Base-by-base conservation (phyloP, 2,888 invertebrate species). In the Crioceris asparagi region DNA sequence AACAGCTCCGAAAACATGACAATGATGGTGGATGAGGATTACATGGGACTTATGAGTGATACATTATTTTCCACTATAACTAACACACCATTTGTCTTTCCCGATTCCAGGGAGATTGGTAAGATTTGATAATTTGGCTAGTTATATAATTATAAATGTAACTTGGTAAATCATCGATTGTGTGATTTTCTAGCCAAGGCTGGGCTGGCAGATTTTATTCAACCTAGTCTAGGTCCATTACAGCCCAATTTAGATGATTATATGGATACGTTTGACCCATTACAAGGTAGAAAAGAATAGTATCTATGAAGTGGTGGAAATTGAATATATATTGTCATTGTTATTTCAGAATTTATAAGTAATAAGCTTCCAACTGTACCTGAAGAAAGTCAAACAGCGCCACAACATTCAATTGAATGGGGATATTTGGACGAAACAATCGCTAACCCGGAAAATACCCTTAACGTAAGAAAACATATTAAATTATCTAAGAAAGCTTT, bases 221-320 rank as follows among this genome's bases (percentile, higher is more conserved):
- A 98, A 68, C 98, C 98, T 35, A 94, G 94, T 60, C 76, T 98
- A 57, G 86, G 93, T 26, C 93, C 96, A 36, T 70, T 98, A 43
- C 97, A 98, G 67, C 97, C 98, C 46, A 92, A 90, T 68, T 74
- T 96, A 56, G 92, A 93, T 60, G 92, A 92, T 67, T 88, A 88
- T 66, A 90, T 90, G 86, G 90, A 90, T 58, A 84, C 83, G 44
- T 70, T 88, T 62, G 83, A 88, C 65, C 87, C 56, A 2, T 41
- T 55, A 33, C 55, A 55, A 50, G 55, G 54, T 55, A 4, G 25
- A 12, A 4, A 3, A 25, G 3, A 25, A 25, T 11, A 4, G 6
- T 25, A 4, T 6, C 3, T 3, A 3, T 25, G 25, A 11, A 4
- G n/a, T 6, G n/a, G 25, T 12, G 3, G 3, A 11, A 27, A 14